Evolutionary conservation across 2,888 invertebrate genomes (phyloP).

Genomic region (Drosophila cracens): DNA sequence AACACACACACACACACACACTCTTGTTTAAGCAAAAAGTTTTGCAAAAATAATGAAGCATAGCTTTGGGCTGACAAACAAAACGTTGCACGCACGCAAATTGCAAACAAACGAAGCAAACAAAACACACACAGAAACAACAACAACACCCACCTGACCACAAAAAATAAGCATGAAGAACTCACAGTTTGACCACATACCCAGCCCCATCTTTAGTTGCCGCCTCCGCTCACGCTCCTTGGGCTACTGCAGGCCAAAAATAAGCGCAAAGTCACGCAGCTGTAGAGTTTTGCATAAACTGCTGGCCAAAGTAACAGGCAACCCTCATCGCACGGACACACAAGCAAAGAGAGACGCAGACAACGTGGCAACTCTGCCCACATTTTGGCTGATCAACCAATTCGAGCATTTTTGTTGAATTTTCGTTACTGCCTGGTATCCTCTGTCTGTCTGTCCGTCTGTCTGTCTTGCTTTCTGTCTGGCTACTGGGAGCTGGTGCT

Average conservation of each 20-base stretch:
- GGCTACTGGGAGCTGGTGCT: constrained; percentile 7
- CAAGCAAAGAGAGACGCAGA: constrained; percentile 2
- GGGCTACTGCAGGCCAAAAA: constrained; percentile 43
- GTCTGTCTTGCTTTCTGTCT: constrained; percentile 5
- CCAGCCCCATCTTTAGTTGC: not conserved
- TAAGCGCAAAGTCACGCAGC: constrained; percentile 60
- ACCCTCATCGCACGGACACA: constrained; percentile 26
- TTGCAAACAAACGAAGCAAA: constrained; percentile 73
- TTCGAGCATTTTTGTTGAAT: constrained; percentile 64
- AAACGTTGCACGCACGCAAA: constrained; percentile 65
- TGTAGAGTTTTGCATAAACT: constrained; percentile 62
- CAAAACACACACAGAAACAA: constrained; percentile 45
- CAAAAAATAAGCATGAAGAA: constrained; percentile 49
- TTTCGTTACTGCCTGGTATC: constrained; percentile 35
- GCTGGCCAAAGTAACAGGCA: constrained; percentile 47
- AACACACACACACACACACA: constrained; percentile 1
- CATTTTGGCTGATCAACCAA: constrained; percentile 56
- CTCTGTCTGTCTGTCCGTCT: constrained; percentile 7
- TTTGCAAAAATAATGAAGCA: constrained; percentile 80
- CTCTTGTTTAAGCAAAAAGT: constrained; percentile 62
- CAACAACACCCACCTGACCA: constrained; percentile 56
- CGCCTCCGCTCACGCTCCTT: not conserved
- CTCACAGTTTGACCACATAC: constrained; percentile 12
- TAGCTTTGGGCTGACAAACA: constrained; percentile 69
- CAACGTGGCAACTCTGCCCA: constrained; percentile 21